These are phyloP conservation scores for Sebastes matsubarae DNA, from an alignment of 2,797 vertebrate species.

Conservation along the genomic window DNA sequence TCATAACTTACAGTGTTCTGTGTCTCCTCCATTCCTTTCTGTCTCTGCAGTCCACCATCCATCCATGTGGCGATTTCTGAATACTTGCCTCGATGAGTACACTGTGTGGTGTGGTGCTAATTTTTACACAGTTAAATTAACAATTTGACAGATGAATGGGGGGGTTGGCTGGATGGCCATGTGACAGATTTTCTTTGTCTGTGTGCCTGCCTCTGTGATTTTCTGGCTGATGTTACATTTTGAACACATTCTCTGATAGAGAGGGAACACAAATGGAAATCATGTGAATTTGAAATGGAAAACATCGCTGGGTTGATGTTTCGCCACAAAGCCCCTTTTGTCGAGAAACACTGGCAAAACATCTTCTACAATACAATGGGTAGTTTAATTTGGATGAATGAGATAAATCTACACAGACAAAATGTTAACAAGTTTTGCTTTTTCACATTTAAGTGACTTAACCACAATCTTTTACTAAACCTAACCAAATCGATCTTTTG, in stretches of 20 bases:
- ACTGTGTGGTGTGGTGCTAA: background rate
- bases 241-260: background rate
- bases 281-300: background rate
- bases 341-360: background rate
- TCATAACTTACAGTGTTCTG: background rate
- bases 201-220: background rate
- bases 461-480: too few species aligned
- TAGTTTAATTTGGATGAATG: background rate
- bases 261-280: background rate
- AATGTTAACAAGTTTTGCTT: background rate
- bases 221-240: background rate
- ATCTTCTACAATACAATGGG: background rate
- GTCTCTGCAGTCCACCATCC: slow-evolving; percentile 11
- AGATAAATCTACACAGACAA: background rate
- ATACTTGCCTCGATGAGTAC: background rate
- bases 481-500: too few species aligned
- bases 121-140: background rate
- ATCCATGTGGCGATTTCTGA: background rate
- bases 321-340: background rate
- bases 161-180: background rate
- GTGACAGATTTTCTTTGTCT: slow-evolving; percentile 5
- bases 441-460: background rate
- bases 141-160: background rate
- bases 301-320: background rate
- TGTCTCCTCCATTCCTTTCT: background rate